Evolutionary conservation across 2,888 invertebrate species (phyloP).

Genomic region (Lathronympha strigana): DNA sequence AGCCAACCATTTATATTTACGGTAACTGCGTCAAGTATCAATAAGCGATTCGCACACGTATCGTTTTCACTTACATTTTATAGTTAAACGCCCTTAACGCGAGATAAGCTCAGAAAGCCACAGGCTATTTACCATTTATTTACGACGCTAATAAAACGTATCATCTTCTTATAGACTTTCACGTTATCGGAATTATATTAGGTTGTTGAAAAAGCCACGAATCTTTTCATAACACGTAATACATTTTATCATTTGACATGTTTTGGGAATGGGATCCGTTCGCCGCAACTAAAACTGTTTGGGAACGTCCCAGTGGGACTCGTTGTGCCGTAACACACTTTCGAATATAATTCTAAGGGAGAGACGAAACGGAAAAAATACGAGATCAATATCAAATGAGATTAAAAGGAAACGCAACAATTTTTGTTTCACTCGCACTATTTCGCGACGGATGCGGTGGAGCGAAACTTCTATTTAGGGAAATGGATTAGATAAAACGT

Average conservation of each 20-base stretch:
- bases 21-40: neutral
- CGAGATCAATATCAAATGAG: conserved; percentile 35
- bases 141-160: conserved; percentile 22
- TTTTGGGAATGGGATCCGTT: conserved; percentile 24
- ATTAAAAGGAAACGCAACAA: conserved; percentile 11
- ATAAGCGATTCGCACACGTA: conserved; percentile 8
- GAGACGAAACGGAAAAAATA: conserved; percentile 24
- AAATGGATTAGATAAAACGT: too few relatives aligned
- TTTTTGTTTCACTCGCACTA: conserved; percentile 21
- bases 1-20: conserved; percentile 12
- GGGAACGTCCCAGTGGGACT: conserved; percentile 20
- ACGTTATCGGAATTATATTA: conserved; percentile 4
- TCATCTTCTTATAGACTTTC: conserved; percentile 11
- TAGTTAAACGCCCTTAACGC: conserved; percentile 6
- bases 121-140: conserved; percentile 30
- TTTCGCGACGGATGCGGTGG: neutral
- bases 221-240: conserved; percentile 1
- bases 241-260: conserved; percentile 32
- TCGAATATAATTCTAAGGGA: conserved; percentile 29
- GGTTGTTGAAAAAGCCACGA: neutral
- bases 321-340: conserved; percentile 20
- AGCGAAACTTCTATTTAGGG: neutral
- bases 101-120: conserved; percentile 15
- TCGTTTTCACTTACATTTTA: conserved; percentile 8
- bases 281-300: conserved; percentile 23